Evolutionary conservation across 2,888 invertebrate species (phyloP).

Genomic region (Lottia gigantea): DNA sequence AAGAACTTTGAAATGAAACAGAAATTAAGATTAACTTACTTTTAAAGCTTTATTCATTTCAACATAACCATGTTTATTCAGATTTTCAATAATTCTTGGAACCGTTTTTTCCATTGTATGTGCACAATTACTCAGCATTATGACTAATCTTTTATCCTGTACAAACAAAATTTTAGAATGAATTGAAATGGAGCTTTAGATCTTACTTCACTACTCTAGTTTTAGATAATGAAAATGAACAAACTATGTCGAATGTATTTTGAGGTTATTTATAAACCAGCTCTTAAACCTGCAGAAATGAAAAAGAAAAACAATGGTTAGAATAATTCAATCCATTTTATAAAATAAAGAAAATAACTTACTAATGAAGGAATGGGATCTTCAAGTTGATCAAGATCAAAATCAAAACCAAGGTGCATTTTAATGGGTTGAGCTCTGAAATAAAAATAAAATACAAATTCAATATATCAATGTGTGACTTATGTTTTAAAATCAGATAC

Average conservation of each 20-base stretch:
- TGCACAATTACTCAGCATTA: conserved; percentile 88
- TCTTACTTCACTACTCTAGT: too few species aligned
- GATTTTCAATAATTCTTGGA: conserved; percentile 77
- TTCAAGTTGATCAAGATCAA: conserved; percentile 32
- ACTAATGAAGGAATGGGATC: conserved; percentile 39
- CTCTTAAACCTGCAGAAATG: too few species aligned
- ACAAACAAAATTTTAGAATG: background rate
- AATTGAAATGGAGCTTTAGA: too few species aligned
- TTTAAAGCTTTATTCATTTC: conserved; percentile 79
- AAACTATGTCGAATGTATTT: too few species aligned
- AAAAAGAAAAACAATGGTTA: too few species aligned
- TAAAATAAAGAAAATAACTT: background rate
- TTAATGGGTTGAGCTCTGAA: conserved; percentile 21
- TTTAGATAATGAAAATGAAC: too few species aligned
- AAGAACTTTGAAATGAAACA: too few species aligned
- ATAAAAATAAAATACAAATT: background rate
- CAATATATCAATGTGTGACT: too few species aligned
- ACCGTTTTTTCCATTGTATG: conserved; percentile 83
- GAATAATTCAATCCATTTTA: background rate
- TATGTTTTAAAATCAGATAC: too few species aligned
- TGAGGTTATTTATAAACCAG: too few species aligned
- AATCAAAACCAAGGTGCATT: conserved; percentile 24
- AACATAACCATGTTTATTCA: conserved; percentile 76
- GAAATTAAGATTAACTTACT: conserved; percentile 50
- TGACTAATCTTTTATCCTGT: conserved; percentile 74